These are phyloP conservation scores for Palythoa heliodiscus DNA, from an alignment of 92 coral and sea anemone genomes.

Conservation along the genomic window DNA sequence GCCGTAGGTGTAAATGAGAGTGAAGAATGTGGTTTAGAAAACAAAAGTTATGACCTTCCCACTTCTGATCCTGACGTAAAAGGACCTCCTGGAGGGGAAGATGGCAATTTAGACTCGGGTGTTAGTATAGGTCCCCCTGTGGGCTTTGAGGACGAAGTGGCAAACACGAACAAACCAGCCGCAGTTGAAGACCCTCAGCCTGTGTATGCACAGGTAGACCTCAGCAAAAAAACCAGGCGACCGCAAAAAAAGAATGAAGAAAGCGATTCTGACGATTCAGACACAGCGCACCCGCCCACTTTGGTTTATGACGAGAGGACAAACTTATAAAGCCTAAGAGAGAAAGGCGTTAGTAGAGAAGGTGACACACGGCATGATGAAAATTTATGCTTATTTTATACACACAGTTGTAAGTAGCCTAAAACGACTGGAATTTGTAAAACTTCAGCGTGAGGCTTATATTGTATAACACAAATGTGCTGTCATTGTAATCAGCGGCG, in stretches of 20 bases:
- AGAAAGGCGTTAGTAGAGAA: too few relatives aligned
- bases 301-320: constrained; percentile 90
- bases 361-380: too few relatives aligned
- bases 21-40: constrained; percentile 12
- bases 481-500: too few relatives aligned
- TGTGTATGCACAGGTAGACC: constrained; percentile 70
- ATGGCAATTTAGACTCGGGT: not conserved
- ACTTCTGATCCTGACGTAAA: not conserved
- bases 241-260: constrained; percentile 25
- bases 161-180: not conserved
- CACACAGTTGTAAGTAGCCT: too few relatives aligned
- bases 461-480: too few relatives aligned
- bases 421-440: too few relatives aligned
- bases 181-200: constrained; percentile 34
- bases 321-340: constrained; percentile 48
- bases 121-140: constrained; percentile 18
- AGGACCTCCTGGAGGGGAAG: not conserved
- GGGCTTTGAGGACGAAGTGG: constrained; percentile 22
- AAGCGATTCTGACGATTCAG: constrained; percentile 2
- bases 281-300: constrained; percentile 65
- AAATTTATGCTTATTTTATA: too few relatives aligned
- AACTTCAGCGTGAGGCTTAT: too few relatives aligned
- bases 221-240: constrained; percentile 55
- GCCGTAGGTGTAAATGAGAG: not conserved
- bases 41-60: constrained; percentile 17